Percentiles rank a stretch among this genome's conserved stretches.
Conservation (phyloP, 2,888 invertebrate species). For the Crossocerus cetratus region DNA sequence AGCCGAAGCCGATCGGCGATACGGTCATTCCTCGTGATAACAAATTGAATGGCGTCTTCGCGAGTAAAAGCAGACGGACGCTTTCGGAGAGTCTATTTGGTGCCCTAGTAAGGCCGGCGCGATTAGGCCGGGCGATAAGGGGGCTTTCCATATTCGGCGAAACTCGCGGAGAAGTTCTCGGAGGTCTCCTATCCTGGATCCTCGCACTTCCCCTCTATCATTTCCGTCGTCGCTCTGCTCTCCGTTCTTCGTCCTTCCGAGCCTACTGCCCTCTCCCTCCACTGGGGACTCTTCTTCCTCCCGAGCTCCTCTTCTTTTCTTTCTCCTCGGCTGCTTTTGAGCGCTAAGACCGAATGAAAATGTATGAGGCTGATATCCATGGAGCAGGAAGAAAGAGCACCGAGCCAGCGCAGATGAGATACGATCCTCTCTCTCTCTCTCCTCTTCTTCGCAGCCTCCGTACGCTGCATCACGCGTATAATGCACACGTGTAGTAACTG, state of each 20-base stretch:
- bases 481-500: conserved; percentile 59
- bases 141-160: conserved; percentile 66
- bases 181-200: conserved; percentile 19
- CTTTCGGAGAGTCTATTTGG: conserved; percentile 64
- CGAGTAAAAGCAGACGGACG: conserved; percentile 24
- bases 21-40: conserved; percentile 36
- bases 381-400: conserved; percentile 19
- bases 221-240: conserved; percentile 1
- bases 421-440: conserved; percentile 48
- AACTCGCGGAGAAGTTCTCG: conserved; percentile 40
- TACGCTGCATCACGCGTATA: conserved; percentile 53
- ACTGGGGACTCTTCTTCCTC: conserved; percentile 8
- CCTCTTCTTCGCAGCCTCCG: conserved; percentile 23
- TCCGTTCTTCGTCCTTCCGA: conserved; percentile 3
- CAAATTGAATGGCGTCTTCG: conserved; percentile 31
- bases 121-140: conserved; percentile 68
- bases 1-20: no score
- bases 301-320: conserved; percentile 11
- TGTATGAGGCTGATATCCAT: conserved; percentile 55
- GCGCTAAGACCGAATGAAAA: conserved; percentile 56
- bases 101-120: conserved; percentile 65
- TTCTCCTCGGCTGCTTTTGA: conserved; percentile 28
- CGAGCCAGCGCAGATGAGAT: conserved; percentile 49
- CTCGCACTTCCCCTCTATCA: conserved; percentile 9
- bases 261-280: conserved; percentile 5